Conservation (phyloP, 2,797 vertebrate species). For the Tangara arthus region DNA sequence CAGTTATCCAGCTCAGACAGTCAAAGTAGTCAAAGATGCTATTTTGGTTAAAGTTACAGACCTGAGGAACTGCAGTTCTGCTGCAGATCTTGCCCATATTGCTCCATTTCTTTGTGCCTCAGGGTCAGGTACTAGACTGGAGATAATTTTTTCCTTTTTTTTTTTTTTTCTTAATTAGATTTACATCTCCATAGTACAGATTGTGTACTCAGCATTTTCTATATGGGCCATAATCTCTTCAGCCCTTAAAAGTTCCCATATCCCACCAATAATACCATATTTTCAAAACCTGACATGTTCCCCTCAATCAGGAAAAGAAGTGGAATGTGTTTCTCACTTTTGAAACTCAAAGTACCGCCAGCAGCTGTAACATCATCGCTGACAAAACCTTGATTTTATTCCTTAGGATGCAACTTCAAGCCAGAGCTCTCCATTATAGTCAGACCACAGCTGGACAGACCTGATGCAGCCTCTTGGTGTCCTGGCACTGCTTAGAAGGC, state of each 20-base stretch:
- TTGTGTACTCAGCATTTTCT: not conserved
- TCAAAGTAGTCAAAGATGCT: not conserved
- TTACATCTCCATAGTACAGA: not conserved
- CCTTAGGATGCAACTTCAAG: not conserved
- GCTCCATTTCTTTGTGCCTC: not conserved
- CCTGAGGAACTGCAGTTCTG: not conserved
- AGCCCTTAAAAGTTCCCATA: not conserved
- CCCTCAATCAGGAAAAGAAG: not conserved
- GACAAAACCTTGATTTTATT: not conserved
- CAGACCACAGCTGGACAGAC: not conserved
- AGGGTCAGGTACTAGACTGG: not conserved
- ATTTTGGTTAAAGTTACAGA: not conserved
- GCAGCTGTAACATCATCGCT: not conserved
- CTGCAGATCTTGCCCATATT: not conserved
- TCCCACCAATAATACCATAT: not conserved
- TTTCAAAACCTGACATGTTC: not conserved
- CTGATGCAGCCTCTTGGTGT: not conserved
- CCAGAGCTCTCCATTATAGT: not conserved
- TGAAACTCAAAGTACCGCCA: not conserved
- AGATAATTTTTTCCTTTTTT: not conserved
- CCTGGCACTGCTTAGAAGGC: not conserved
- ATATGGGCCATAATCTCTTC: not conserved
- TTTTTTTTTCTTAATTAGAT: not conserved
- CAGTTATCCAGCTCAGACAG: not conserved
- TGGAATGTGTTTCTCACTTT: not conserved